These are phyloP conservation scores for Aramus guarauna DNA, from an alignment of 2,113 vertebrate genomes.

Conservation along the genomic window DNA sequence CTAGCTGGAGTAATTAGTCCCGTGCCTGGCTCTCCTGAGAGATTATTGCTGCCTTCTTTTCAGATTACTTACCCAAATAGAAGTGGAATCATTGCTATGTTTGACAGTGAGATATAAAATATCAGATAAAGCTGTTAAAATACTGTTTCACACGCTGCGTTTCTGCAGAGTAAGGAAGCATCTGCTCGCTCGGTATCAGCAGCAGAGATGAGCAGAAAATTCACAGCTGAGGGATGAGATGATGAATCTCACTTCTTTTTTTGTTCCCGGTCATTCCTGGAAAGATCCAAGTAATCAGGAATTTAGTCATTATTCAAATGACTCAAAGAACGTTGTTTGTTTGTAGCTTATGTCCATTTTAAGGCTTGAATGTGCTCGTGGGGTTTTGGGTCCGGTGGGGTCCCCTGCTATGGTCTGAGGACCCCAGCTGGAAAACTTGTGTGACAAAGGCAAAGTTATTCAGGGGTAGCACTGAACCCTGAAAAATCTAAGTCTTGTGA, in stretches of 20 bases:
- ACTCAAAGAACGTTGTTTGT: not conserved
- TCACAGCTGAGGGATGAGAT: constrained; percentile 36
- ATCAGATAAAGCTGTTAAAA: constrained; percentile 70
- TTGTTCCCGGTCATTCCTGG: constrained; percentile 1
- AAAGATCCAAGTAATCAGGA: not conserved
- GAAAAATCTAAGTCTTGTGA: not conserved
- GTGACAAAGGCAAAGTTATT: not conserved
- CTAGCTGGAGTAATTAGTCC: constrained; percentile 68
- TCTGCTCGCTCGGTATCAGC: constrained; percentile 28
- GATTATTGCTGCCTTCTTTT: constrained; percentile 65
- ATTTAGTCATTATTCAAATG: not conserved
- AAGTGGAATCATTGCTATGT: constrained; percentile 61
- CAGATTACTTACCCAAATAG: constrained; percentile 68
- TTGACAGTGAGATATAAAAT: constrained; percentile 67
- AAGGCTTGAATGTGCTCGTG: not conserved
- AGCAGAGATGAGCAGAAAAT: constrained; percentile 35
- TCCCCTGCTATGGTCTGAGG: not conserved
- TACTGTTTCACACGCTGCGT: constrained; percentile 11
- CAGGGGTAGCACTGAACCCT: not conserved
- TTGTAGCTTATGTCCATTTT: not conserved
- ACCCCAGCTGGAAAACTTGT: not conserved
- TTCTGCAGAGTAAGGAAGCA: constrained; percentile 56
- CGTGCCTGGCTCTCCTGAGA: constrained; percentile 62
- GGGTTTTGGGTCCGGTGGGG: not conserved
- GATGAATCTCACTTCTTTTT: constrained; percentile 30